Base-by-base conservation (phyloP, 2,888 invertebrate species). In the Agrotis puta region DNA sequence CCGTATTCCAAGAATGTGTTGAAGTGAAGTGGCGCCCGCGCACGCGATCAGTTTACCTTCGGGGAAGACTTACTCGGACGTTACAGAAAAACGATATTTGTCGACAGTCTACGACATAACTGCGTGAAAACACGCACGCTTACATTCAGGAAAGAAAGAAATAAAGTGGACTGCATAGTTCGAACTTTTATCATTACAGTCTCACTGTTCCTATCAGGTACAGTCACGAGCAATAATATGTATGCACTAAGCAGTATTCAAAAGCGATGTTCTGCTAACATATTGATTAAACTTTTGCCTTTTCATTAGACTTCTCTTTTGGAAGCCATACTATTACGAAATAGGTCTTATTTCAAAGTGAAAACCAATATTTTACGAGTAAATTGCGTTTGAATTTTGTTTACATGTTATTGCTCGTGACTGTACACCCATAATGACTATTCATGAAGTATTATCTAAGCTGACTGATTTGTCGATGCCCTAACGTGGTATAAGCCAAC, bases 361-460 rank as follows among this genome's bases (percentile, higher is more conserved):
- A n/a, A n/a, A n/a, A n/a, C n/a, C n/a, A n/a, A n/a, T n/a, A n/a
- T n/a, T n/a, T n/a, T n/a, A n/a, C n/a, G n/a, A n/a, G n/a, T n/a
- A n/a, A n/a, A n/a, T n/a, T n/a, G n/a, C n/a, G n/a, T n/a, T n/a
- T n/a, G n/a, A n/a, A n/a, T n/a, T n/a, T n/a, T n/a, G n/a, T n/a
- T n/a, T n/a, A n/a, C n/a, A n/a, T n/a, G n/a, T n/a, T n/a, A n/a
- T n/a, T n/a, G n/a, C n/a, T n/a, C n/a, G n/a, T n/a, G n/a, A n/a
- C n/a, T n/a, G n/a, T n/a, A 64, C 58, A 66, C 67, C 70, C 69
- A 54, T 74, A 69, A 88, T 91, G 86, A 87, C 85, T 93, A 92
- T 92, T 90, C 89, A 92, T 92, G 84, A 88, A 82, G 84, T 89
- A 91, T 94, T 93, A 93, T 92, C 90, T 90, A 89, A 89, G 87